Conservation (phyloP, 2,113 vertebrate species). For the Piaya cayana region DNA sequence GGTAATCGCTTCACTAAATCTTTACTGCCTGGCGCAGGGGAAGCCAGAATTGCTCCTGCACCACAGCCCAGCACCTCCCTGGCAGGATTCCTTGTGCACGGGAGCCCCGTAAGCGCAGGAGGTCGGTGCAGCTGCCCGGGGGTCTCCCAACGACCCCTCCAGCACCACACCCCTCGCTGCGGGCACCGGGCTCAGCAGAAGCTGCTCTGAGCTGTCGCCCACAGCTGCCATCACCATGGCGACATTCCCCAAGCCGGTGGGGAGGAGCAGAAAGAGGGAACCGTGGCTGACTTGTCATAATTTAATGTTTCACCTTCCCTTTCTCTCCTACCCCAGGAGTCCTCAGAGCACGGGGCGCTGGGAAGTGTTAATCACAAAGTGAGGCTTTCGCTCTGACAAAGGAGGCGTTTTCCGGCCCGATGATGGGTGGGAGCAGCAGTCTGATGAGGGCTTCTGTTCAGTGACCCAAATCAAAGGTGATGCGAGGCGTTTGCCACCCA, state of each 20-base stretch:
- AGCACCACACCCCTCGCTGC: accelerated
- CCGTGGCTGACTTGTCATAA: not conserved
- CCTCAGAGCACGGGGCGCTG: not conserved
- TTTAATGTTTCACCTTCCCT: not conserved
- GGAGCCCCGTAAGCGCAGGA: not conserved
- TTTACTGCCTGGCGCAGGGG: not conserved
- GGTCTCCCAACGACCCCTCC: not conserved
- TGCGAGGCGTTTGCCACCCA: not conserved
- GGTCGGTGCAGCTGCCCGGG: not conserved
- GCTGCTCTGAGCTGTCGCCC: slow-evolving; percentile 50
- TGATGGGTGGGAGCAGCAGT: not conserved
- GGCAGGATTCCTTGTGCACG: not conserved
- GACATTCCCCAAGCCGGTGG: slow-evolving; percentile 1
- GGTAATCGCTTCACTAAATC: not conserved
- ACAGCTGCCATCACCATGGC: slow-evolving; percentile 62
- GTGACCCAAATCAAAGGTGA: not conserved
- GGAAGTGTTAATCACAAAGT: not conserved
- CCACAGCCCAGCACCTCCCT: not conserved
- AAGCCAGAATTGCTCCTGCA: not conserved
- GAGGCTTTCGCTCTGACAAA: not conserved
- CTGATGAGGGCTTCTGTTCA: not conserved
- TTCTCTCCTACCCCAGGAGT: not conserved
- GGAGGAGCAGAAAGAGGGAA: not conserved
- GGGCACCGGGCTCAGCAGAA: not conserved
- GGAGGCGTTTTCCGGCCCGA: not conserved